phyloP scores from a whole-genome alignment of 1,140 invertebrate genomes.

The Nixonia krombeini region DNA sequence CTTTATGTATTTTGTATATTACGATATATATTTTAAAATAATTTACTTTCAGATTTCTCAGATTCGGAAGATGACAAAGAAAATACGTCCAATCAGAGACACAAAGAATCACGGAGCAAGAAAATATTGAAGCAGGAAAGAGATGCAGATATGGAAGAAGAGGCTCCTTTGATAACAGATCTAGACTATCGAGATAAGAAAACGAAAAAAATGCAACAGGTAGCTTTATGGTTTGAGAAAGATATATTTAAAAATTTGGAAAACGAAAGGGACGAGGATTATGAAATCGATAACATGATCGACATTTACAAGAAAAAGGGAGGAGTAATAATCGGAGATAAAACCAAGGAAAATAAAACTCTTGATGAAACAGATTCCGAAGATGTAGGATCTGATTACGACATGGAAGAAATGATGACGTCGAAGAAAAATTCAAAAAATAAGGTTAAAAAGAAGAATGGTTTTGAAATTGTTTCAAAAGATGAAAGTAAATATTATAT shows the following conservation, averaged over 20 bases:
- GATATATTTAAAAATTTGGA: slow-evolving; percentile 88
- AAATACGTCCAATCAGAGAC: too few relatives aligned
- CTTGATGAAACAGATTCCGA: slow-evolving; percentile 64
- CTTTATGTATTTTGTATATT: too few relatives aligned
- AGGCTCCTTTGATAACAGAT: slow-evolving; percentile 89
- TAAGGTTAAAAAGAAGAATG: slow-evolving; percentile 71
- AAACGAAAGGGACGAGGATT: slow-evolving; percentile 86
- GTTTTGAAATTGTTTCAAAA: slow-evolving; percentile 79
- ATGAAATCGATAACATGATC: slow-evolving; percentile 86
- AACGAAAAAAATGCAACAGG: slow-evolving; percentile 81
- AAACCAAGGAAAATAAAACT: slow-evolving; percentile 49
- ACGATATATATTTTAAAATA: too few relatives aligned
- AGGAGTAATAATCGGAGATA: slow-evolving; percentile 73
- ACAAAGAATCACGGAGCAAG: too few relatives aligned
- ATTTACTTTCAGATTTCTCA: too few relatives aligned
- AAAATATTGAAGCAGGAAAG: too few relatives aligned
- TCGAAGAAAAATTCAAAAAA: slow-evolving; percentile 53
- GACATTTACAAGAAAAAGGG: slow-evolving; percentile 82
- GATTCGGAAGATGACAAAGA: too few relatives aligned
- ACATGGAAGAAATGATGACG: slow-evolving; percentile 54
- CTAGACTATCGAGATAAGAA: slow-evolving; percentile 83
- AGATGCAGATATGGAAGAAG: slow-evolving; percentile 65
- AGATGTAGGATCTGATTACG: slow-evolving; percentile 65
- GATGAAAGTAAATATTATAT: slow-evolving; percentile 72
- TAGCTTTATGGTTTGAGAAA: slow-evolving; percentile 92